Base-by-base conservation (phyloP, 2,113 vertebrate genomes). In the Sinocyclocheilus rhinocerous region DNA sequence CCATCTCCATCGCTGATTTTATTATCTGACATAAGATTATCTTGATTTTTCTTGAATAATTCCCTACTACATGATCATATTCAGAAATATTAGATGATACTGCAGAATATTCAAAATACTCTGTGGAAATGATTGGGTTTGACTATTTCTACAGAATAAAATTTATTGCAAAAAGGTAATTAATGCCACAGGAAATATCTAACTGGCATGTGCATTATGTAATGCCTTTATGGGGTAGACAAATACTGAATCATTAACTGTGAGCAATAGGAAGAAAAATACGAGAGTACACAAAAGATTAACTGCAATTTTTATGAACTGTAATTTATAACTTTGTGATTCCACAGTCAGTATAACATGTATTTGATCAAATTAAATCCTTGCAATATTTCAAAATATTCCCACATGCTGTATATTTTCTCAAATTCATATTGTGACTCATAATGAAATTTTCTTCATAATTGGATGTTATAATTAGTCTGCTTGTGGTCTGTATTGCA, bases 401-500 rank as follows among this genome's bases (percentile, higher is more conserved):
- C n/a, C 5, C n/a, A 18, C 15, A 48, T 48, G 6, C 20, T 70
- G 36, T 72, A 39, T 63, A 59, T 88, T 84, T 86, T 81, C 59
- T 86, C 65, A 69, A 70, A 81, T 80, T 36, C 70, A 39, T 82
- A 81, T 45, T 59, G 59, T 79, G 77, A 48, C 16, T 73, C 29
- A 70, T 50, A 45, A 81, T 65, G 26, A 78, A 36, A 20, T 55
- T 77, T 59, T 89, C 81, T 52, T 85, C 83, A 78, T 82, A 82
- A 82, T 55, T 82, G 69, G 78, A 82, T 82, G 82, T 81, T 45
- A 84, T 89, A 61, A 55, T 85, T 84, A 76, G 29, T 81, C 52
- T 76, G 77, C 76, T 81, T 70, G 85, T 39, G 45, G n/a, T 82
- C 45, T 65, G 83, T 65, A 67, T 81, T 81, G 79, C 79, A 81